Evolutionary conservation across 2,113 vertebrate species (phyloP).

Genomic region (Gambusia affinis): DNA sequence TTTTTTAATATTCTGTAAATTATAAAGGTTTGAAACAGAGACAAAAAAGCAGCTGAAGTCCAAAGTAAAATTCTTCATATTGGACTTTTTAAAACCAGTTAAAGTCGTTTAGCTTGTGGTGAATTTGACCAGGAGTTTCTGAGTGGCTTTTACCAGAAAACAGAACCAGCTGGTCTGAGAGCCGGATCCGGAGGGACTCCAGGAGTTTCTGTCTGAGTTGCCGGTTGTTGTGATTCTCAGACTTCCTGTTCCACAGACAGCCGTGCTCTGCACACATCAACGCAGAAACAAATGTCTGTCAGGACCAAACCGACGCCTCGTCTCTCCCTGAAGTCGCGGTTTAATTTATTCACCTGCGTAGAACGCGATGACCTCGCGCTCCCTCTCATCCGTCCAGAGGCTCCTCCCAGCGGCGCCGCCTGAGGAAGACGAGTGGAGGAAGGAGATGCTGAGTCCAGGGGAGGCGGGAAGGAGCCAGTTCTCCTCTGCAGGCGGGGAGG

Average conservation of each 20-base stretch:
- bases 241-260: conserved; percentile 68
- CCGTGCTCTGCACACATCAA: conserved; percentile 46
- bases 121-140: no score
- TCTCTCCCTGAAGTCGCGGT: no score
- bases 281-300: neutral
- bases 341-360: conserved; percentile 50
- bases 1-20: no score
- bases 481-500: conserved; percentile 18
- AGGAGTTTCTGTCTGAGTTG: conserved; percentile 56
- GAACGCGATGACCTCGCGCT: conserved; percentile 57
- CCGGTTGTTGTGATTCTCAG: conserved; percentile 69
- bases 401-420: conserved; percentile 37
- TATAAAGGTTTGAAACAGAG: no score
- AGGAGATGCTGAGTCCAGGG: conserved; percentile 22
- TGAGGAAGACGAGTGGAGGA: conserved; percentile 26
- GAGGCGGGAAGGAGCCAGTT: neutral
- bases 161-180: conserved; percentile 38
- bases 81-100: no score
- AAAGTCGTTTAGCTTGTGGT: no score
- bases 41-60: no score
- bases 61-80: no score
- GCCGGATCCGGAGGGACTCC: conserved; percentile 49
- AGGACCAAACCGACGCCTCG: neutral
- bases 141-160: conserved; percentile 48
- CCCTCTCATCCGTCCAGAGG: conserved; percentile 64